phyloP scores from a whole-genome alignment of 1,140 invertebrate species.

The Globodera rostochiensis region DNA sequence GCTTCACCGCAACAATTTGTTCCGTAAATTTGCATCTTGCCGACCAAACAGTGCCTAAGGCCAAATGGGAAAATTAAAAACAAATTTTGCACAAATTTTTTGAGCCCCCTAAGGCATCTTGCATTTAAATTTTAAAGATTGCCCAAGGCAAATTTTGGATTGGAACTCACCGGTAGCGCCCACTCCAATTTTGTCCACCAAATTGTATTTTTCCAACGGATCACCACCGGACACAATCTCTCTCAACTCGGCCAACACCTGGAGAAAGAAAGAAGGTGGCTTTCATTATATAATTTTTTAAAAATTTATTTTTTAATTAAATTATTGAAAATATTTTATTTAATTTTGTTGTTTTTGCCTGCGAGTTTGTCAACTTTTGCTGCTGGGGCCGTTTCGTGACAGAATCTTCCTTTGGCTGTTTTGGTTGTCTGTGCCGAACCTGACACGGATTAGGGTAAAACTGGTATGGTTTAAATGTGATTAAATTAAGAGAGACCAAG shows the following conservation, averaged over 20 bases:
- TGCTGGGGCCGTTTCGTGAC: not conserved
- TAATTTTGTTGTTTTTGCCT: not conserved
- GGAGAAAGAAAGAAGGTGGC: slow-evolving; percentile 19
- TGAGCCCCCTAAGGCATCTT: too few relatives aligned
- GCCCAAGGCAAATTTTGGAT: too few relatives aligned
- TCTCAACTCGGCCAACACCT: slow-evolving; percentile 61
- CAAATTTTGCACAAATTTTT: too few relatives aligned
- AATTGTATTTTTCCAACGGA: slow-evolving; percentile 55
- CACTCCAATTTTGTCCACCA: slow-evolving; percentile 63
- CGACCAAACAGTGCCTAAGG: slow-evolving; percentile 66
- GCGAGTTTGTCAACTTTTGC: not conserved
- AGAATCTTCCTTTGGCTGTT: not conserved
- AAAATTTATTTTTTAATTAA: not conserved
- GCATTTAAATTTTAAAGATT: not conserved
- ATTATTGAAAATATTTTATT: too few relatives aligned
- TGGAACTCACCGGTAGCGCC: slow-evolving; percentile 38
- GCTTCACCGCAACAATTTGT: slow-evolving; percentile 69
- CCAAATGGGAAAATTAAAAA: not conserved
- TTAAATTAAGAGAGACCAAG: too few relatives aligned
- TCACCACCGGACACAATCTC: slow-evolving; percentile 56
- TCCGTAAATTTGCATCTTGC: slow-evolving; percentile 62
- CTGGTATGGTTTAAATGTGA: too few relatives aligned
- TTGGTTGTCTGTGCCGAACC: not conserved
- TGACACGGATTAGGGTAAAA: not conserved
- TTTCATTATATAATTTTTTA: not conserved